Evolutionary conservation across 2,888 invertebrate genomes (phyloP).

Genomic region (Cephus pygmeus): DNA sequence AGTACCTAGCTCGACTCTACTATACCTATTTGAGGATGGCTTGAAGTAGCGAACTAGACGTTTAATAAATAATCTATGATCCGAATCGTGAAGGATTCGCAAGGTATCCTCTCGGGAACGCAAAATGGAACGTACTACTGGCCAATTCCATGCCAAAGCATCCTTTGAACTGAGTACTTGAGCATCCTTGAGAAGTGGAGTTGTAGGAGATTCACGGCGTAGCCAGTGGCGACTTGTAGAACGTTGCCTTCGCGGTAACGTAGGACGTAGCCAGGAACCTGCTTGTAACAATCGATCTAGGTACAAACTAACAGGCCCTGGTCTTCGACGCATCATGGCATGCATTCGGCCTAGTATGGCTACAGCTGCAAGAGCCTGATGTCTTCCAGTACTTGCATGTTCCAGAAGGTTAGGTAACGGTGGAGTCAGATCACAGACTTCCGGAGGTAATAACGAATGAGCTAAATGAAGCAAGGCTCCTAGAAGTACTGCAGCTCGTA

Average conservation of each 20-base stretch:
- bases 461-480: constrained; percentile 89
- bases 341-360: constrained; percentile 83
- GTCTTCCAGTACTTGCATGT: constrained; percentile 81
- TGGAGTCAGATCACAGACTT: constrained; percentile 85
- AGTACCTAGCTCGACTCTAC: constrained; percentile 80
- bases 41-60: constrained; percentile 86
- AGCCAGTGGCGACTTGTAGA: constrained; percentile 55
- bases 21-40: constrained; percentile 89
- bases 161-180: constrained; percentile 85
- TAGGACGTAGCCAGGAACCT: constrained; percentile 57
- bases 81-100: constrained; percentile 74
- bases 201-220: constrained; percentile 55
- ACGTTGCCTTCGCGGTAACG: constrained; percentile 49
- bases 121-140: constrained; percentile 75
- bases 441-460: constrained; percentile 86
- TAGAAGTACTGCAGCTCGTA: constrained; percentile 89
- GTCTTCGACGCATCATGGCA: constrained; percentile 82
- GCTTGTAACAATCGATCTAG: constrained; percentile 80
- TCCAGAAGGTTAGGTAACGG: constrained; percentile 85
- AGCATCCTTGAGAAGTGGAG: constrained; percentile 75
- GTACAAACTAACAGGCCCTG: constrained; percentile 85
- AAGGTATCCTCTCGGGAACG: constrained; percentile 69
- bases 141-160: constrained; percentile 92
- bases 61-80: constrained; percentile 76
- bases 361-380: constrained; percentile 85